phyloP scores from a whole-genome alignment of 2,888 invertebrate species.

The Lingula anatina region DNA sequence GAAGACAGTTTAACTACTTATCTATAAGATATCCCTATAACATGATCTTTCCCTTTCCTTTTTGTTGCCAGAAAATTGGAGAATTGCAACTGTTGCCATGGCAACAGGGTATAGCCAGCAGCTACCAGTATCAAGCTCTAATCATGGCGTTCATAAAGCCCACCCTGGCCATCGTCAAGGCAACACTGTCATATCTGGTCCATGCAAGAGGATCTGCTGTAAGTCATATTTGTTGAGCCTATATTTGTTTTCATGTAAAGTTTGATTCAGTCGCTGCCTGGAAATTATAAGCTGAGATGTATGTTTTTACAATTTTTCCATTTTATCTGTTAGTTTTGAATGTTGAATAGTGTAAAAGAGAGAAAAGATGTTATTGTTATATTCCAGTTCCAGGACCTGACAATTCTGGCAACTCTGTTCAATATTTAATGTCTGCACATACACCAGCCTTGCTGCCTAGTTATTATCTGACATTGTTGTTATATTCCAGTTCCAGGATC shows the following conservation, averaged over 20 bases:
- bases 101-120: slow-evolving; percentile 71
- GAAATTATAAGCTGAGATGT: not conserved
- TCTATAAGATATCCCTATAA: no score
- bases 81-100: slow-evolving; percentile 64
- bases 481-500: slow-evolving; percentile 77
- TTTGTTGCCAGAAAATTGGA: slow-evolving; percentile 35
- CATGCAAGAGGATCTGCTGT: slow-evolving; percentile 45
- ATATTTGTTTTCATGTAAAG: not conserved
- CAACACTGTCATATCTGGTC: slow-evolving; percentile 67
- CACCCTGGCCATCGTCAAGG: slow-evolving; percentile 71
- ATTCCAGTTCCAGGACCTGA: slow-evolving; percentile 72
- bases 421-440: no score
- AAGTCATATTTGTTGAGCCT: slow-evolving; percentile 49
- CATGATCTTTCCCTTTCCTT: no score
- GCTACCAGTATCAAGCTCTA: slow-evolving; percentile 68
- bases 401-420: slow-evolving; percentile 75
- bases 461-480: no score
- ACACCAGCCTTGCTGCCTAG: no score
- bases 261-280: not conserved
- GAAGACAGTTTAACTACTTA: no score
- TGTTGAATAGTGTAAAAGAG: not conserved
- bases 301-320: not conserved
- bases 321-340: slow-evolving; percentile 15
- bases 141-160: slow-evolving; percentile 73
- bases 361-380: slow-evolving; percentile 1